Evolutionary conservation across 2,797 vertebrate species (phyloP).

Genomic region (Thripadectes ignobilis): DNA sequence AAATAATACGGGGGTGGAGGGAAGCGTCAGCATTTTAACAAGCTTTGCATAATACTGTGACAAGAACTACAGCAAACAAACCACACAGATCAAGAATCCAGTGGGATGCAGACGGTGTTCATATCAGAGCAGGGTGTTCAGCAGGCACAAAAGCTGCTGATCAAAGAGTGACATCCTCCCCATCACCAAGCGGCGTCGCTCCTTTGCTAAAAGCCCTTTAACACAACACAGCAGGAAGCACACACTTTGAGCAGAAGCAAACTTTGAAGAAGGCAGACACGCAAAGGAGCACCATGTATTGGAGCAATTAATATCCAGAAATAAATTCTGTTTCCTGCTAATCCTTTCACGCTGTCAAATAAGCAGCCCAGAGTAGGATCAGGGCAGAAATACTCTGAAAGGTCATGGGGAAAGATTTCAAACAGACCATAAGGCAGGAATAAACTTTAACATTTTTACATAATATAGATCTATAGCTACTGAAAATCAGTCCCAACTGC

Average conservation of each 20-base stretch:
- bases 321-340: neutral
- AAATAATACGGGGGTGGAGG: neutral
- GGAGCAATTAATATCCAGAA: neutral
- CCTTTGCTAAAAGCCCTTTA: conserved; percentile 17
- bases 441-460: neutral
- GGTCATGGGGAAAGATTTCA: neutral
- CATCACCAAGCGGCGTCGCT: accelerated
- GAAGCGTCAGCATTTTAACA: neutral
- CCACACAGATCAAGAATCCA: neutral
- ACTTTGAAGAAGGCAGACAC: neutral
- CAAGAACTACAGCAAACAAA: conserved; percentile 35
- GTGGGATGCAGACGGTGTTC: neutral
- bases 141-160: conserved; percentile 30
- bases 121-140: conserved; percentile 16
- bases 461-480: neutral
- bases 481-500: neutral
- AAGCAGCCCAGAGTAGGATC: neutral
- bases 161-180: neutral
- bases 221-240: neutral
- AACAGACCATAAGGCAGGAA: neutral
- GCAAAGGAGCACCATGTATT: neutral
- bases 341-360: neutral
- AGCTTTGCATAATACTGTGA: conserved; percentile 40
- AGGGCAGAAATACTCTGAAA: neutral
- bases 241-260: neutral